These are phyloP conservation scores for Agrochola litura DNA, from an alignment of 2,888 invertebrate species.

Conservation along the genomic window DNA sequence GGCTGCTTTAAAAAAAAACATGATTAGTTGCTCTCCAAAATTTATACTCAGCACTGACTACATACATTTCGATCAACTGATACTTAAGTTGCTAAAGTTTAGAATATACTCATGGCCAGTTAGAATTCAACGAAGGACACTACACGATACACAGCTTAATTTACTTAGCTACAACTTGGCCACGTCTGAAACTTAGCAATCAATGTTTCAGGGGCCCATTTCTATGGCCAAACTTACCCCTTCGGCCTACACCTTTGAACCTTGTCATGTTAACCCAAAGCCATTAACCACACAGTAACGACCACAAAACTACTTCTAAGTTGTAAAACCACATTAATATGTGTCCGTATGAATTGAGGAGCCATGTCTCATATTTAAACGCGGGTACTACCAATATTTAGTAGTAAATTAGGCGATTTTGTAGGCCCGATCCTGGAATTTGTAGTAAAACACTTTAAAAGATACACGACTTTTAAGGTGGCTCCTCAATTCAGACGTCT, in stretches of 20 bases:
- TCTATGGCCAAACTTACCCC: constrained; percentile 25
- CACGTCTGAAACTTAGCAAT: constrained; percentile 42
- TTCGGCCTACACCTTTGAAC: constrained; percentile 30
- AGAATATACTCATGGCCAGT: background rate
- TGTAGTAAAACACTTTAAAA: no score
- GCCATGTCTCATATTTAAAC: no score
- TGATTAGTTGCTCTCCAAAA: background rate
- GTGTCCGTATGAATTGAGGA: no score
- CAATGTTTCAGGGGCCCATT: constrained; percentile 38
- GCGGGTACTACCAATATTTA: no score
- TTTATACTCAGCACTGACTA: background rate
- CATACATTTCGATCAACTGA: background rate
- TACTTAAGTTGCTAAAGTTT: background rate
- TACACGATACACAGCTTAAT: constrained; percentile 1
- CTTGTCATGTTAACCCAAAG: constrained; percentile 35
- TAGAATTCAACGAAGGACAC: constrained; percentile 2
- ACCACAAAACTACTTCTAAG: constrained; percentile 19
- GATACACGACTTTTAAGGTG: no score
- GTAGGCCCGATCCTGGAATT: no score
- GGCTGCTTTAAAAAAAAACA: background rate
- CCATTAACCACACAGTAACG: constrained; percentile 31
- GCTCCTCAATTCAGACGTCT: no score
- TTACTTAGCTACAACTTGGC: constrained; percentile 25
- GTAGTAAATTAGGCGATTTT: no score
- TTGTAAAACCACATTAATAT: no score